Conservation (phyloP, 2,888 invertebrate genomes). For the Tenthredo livida region DNA sequence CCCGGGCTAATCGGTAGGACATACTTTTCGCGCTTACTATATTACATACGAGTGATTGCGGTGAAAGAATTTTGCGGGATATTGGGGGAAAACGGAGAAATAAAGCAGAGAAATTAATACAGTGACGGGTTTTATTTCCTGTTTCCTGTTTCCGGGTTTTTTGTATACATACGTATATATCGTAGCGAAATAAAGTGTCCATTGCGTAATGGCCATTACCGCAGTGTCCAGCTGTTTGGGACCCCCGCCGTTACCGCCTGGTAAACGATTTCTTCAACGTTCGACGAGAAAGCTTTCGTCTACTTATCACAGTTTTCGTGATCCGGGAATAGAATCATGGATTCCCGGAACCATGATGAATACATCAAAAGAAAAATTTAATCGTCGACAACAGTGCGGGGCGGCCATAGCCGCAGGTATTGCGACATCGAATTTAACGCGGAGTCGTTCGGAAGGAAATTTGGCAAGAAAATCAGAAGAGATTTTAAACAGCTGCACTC, state of each 20-base stretch:
- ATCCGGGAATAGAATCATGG: conserved; percentile 80
- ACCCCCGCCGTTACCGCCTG: conserved; percentile 82
- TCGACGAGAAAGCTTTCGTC: conserved; percentile 78
- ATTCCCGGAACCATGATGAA: conserved; percentile 66
- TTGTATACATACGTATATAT: too few relatives aligned
- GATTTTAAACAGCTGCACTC: conserved; percentile 53
- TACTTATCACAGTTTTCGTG: conserved; percentile 81
- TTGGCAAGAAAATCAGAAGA: conserved; percentile 73
- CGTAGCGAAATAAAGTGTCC: neutral
- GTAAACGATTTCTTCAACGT: conserved; percentile 76
- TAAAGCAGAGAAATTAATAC: neutral
- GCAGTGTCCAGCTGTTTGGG: conserved; percentile 78
- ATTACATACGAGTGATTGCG: neutral
- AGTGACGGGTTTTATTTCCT: neutral
- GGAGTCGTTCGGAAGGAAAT: conserved; percentile 83
- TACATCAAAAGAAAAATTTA: conserved; percentile 61
- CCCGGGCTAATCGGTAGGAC: neutral
- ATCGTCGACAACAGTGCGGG: conserved; percentile 65
- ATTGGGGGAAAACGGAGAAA: neutral
- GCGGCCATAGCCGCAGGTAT: conserved; percentile 58
- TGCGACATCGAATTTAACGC: neutral
- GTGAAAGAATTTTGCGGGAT: neutral
- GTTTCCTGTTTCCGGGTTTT: neutral
- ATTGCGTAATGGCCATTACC: conserved; percentile 79
- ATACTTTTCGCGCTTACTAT: neutral